phyloP scores from a whole-genome alignment of 2,888 invertebrate species.

The Macrophya annulata region DNA sequence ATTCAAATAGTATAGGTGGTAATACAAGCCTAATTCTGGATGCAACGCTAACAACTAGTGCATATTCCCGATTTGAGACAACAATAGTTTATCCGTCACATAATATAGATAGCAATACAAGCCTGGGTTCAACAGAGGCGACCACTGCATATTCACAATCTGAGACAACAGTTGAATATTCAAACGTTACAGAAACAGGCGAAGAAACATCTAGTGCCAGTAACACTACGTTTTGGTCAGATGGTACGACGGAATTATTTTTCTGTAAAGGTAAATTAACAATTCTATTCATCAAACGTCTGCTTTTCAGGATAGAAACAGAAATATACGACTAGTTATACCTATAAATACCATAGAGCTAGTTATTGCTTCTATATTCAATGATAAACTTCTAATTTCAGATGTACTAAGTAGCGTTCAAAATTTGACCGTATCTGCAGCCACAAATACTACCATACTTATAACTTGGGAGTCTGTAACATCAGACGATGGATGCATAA shows the following conservation, averaged over 20 bases:
- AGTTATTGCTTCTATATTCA: neutral
- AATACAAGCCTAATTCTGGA: no score
- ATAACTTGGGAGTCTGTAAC: slow-evolving; percentile 22
- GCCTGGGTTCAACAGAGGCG: neutral
- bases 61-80: no score
- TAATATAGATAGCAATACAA: no score
- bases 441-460: neutral
- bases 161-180: neutral
- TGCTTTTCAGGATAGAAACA: neutral
- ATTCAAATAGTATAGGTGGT: neutral
- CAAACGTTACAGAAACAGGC: neutral
- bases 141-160: neutral
- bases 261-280: neutral
- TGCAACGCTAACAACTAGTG: no score
- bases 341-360: neutral
- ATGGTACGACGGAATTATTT: neutral
- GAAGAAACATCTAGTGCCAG: neutral
- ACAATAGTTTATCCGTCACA: no score
- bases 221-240: neutral
- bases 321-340: neutral
- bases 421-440: slow-evolving; percentile 1
- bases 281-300: neutral
- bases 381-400: slow-evolving; percentile 14
- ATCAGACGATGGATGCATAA: neutral
- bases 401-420: slow-evolving; percentile 15